Evolutionary conservation across 1,140 invertebrate species (phyloP).

Genomic region (Microplitis mediator): DNA sequence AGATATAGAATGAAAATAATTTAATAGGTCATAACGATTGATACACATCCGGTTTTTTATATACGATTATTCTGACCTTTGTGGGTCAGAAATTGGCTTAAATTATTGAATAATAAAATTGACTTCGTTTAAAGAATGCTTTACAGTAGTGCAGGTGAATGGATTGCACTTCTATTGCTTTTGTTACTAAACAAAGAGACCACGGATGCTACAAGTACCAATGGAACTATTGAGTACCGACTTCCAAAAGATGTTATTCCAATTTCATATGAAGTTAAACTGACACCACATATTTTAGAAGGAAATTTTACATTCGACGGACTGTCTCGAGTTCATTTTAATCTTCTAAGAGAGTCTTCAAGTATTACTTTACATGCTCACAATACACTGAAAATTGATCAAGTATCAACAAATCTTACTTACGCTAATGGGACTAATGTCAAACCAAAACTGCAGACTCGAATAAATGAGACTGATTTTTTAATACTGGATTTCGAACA

Average conservation of each 20-base stretch:
- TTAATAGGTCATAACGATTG: too few relatives aligned
- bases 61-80: slow-evolving; percentile 13
- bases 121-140: slow-evolving; percentile 3
- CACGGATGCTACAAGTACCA: background rate
- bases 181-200: background rate
- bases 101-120: slow-evolving; percentile 1
- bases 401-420: slow-evolving; percentile 16
- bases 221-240: slow-evolving; percentile 24
- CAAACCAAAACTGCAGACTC: slow-evolving; percentile 38
- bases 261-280: slow-evolving; percentile 26
- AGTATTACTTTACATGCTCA: slow-evolving; percentile 30
- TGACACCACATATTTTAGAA: slow-evolving; percentile 16
- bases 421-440: background rate
- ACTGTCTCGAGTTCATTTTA: slow-evolving; percentile 4
- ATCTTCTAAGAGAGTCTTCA: slow-evolving; percentile 12
- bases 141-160: slow-evolving; percentile 12
- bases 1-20: too few relatives aligned
- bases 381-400: slow-evolving; percentile 15
- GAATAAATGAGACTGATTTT: slow-evolving; percentile 67
- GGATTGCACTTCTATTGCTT: slow-evolving; percentile 22
- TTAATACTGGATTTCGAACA: slow-evolving; percentile 20
- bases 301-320: slow-evolving; percentile 38
- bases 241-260: slow-evolving; percentile 25
- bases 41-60: too few relatives aligned
- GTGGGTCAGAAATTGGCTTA: slow-evolving; percentile 1